These are phyloP conservation scores for Myanophis thanlyinensis DNA, from an alignment of 2,113 vertebrate species.

Conservation along the genomic window DNA sequence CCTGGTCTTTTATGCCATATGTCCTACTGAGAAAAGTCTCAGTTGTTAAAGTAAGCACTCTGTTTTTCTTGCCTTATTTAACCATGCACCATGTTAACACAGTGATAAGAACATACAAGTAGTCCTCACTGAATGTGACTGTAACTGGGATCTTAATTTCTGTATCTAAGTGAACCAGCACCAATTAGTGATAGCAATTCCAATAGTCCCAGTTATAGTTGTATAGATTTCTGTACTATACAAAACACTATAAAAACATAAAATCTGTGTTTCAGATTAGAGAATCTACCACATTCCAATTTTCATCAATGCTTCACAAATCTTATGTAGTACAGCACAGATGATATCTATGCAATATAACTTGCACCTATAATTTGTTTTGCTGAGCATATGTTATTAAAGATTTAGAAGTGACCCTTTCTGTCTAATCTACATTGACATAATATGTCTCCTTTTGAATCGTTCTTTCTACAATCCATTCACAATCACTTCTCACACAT, in stretches of 20 bases:
- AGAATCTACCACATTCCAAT: background rate
- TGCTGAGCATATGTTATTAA: background rate
- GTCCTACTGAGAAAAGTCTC: background rate
- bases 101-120: background rate
- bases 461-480: background rate
- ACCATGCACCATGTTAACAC: background rate
- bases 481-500: background rate
- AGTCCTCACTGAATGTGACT: background rate
- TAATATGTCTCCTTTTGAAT: background rate
- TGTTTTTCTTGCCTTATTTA: background rate
- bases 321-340: background rate
- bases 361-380: background rate
- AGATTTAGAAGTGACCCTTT: background rate
- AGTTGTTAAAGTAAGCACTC: background rate
- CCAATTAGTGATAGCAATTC: background rate
- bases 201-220: background rate
- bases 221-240: background rate
- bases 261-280: background rate
- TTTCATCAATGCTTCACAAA: background rate
- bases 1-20: no score
- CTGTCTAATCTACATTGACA: background rate
- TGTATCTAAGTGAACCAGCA: background rate
- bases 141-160: background rate
- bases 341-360: background rate
- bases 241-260: background rate